Conservation (phyloP, 2,888 invertebrate genomes). For the Strigamia transsilvanica region DNA sequence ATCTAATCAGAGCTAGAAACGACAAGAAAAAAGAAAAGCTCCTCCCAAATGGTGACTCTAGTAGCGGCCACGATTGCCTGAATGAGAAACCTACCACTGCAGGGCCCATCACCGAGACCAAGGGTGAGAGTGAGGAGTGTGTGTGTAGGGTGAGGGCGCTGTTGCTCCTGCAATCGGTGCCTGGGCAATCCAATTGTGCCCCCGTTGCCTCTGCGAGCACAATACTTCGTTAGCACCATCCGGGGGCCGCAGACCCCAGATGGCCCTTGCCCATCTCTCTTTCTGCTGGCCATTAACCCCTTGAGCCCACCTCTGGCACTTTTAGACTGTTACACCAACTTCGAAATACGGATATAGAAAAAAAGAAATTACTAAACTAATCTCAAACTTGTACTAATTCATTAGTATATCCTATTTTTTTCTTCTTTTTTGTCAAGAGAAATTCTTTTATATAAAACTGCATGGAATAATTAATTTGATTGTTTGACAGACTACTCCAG, state of each 20-base stretch:
- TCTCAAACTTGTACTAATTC: neutral
- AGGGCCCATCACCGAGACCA: slow-evolving; percentile 8
- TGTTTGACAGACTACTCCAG: no score
- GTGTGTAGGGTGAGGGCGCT: neutral
- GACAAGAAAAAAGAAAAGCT: slow-evolving; percentile 8
- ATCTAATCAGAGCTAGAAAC: slow-evolving; percentile 1
- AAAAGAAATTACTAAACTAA: neutral
- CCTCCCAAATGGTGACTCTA: slow-evolving; percentile 8
- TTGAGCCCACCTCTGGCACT: neutral
- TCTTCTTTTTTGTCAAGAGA: neutral
- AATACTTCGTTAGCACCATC: slow-evolving; percentile 8
- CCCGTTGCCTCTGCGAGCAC: slow-evolving; percentile 8
- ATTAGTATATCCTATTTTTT: neutral
- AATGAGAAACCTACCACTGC: slow-evolving; percentile 8
- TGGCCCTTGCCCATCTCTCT: slow-evolving; percentile 8
- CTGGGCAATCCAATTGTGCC: slow-evolving; percentile 8
- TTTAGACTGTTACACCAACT: neutral
- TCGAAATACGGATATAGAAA: neutral
- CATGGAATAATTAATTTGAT: no score
- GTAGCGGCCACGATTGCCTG: slow-evolving; percentile 3
- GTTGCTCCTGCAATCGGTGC: slow-evolving; percentile 8
- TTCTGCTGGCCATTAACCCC: slow-evolving; percentile 3
- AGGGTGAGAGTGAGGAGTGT: neutral
- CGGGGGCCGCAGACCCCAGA: slow-evolving; percentile 8
- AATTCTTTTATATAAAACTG: no score